Percentiles rank a stretch among this genome's conserved stretches.
Evolutionary conservation across 1,140 invertebrate genomes (phyloP).

Genomic region (Drosophila pseudoananassae): DNA sequence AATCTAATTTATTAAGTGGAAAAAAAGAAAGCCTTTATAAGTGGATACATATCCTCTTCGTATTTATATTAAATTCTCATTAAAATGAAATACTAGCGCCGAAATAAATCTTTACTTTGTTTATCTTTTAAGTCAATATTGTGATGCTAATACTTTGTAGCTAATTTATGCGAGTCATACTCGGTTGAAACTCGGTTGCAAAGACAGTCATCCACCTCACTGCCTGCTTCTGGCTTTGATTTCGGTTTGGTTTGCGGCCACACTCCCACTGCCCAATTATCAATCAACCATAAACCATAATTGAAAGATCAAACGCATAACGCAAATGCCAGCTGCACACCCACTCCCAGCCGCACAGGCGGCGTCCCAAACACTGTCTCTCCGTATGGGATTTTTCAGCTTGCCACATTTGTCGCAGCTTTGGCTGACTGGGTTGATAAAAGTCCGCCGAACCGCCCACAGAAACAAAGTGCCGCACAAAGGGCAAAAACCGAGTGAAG

Average conservation of each 20-base stretch:
- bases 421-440: conserved; percentile 51
- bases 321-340: conserved; percentile 17
- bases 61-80: no score
- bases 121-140: no score
- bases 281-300: conserved; percentile 76
- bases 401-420: conserved; percentile 65
- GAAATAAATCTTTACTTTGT: neutral
- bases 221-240: conserved; percentile 26
- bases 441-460: conserved; percentile 19
- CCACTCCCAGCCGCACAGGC: neutral
- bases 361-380: neutral
- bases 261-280: conserved; percentile 59
- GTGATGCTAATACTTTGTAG: neutral
- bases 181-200: neutral
- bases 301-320: conserved; percentile 74
- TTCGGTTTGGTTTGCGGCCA: conserved; percentile 21
- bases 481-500: conserved; percentile 26
- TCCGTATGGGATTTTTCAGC: conserved; percentile 28
- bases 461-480: conserved; percentile 10
- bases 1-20: conserved; percentile 28
- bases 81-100: neutral
- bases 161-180: neutral
- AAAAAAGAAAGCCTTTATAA: neutral
- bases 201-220: neutral
- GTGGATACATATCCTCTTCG: no score